Conservation (phyloP, 2,888 invertebrate species). For the Eustalomyia histrio region DNA sequence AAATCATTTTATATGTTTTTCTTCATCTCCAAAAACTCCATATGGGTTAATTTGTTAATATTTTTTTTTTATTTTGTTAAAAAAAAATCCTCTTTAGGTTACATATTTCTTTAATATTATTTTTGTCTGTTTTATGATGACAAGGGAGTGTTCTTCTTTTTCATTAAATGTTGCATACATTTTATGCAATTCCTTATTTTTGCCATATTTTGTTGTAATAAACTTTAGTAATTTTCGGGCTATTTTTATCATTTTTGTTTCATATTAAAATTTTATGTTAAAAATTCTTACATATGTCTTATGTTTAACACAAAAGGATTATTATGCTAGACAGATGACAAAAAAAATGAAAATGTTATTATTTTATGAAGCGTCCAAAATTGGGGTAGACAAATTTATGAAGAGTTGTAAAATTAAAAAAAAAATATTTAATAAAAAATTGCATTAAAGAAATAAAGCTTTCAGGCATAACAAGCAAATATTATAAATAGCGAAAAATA, state of each 20-base stretch:
- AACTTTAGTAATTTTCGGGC: neutral
- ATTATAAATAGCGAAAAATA: too few relatives aligned
- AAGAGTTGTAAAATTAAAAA: slow-evolving; percentile 25
- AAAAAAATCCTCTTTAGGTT: neutral
- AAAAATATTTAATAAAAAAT: neutral
- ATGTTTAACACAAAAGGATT: slow-evolving; percentile 44
- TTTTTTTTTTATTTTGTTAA: neutral
- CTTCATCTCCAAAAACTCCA: too few relatives aligned
- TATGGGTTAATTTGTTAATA: too few relatives aligned
- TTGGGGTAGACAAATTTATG: slow-evolving; percentile 61
- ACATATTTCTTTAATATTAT: neutral
- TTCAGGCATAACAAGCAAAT: too few relatives aligned
- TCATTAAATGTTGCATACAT: slow-evolving; percentile 40
- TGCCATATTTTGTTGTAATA: neutral
- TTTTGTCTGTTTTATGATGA: neutral
- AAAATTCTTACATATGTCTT: slow-evolving; percentile 16
- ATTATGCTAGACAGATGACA: slow-evolving; percentile 61
- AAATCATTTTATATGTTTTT: too few relatives aligned
- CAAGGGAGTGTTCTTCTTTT: slow-evolving; percentile 45
- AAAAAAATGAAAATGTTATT: slow-evolving; percentile 42
- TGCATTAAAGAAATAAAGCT: too few relatives aligned
- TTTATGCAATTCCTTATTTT: slow-evolving; percentile 25
- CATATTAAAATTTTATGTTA: slow-evolving; percentile 15
- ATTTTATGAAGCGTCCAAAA: slow-evolving; percentile 53
- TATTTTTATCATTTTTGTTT: slow-evolving; percentile 16